Base-by-base conservation (phyloP, 2,797 vertebrate species). In the Danio tinwini region DNA sequence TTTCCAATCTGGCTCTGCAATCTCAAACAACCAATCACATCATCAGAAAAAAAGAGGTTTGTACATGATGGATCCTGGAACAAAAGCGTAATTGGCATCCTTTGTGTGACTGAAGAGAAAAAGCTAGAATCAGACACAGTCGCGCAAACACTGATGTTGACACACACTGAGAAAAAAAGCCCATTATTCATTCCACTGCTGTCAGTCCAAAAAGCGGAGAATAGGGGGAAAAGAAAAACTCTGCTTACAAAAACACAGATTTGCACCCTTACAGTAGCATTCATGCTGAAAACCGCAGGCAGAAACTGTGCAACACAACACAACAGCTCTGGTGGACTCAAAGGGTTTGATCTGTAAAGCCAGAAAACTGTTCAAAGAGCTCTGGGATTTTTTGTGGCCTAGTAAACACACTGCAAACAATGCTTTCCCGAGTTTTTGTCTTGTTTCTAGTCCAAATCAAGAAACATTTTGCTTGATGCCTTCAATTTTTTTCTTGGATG, bases 111-210 rank as follows among this genome's bases (percentile, higher is more conserved):
- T 50, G 55, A 17, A 49, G 55, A 52, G 45, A 70, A 61, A n/a
- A 29, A 59, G 29, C 29, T 16, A 59, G 44, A 69, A 73, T 52
- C 69, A 40, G 47, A 71, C 56, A 55, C 58, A 58, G 75, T 63
- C 17, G 69, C 29, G 14, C 56, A 19, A 55, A 40, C 39, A 44
- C 65, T 40, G 29, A 58, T 55, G 64, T 45, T 72, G 45, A 77
- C 63, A 47, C 74, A 58, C 73, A 84, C 71, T 12, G 69, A 62
- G 10, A 73, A 55, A 71, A 78, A 78, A 69, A 69, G 59, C 42
- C 50, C 19, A 75, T 50, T 49, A 52, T 47, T 55, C 40, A 19
- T 9, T 62, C 17, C 17, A 72, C 53, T 19, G 52, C 55, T 49
- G n/a, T 61, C 76, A 76, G 69, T 58, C 53, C 40, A 82, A 77